Evolutionary conservation across 1,140 invertebrate genomes (phyloP).

Genomic region (Venustaconcha ellipsiformis): DNA sequence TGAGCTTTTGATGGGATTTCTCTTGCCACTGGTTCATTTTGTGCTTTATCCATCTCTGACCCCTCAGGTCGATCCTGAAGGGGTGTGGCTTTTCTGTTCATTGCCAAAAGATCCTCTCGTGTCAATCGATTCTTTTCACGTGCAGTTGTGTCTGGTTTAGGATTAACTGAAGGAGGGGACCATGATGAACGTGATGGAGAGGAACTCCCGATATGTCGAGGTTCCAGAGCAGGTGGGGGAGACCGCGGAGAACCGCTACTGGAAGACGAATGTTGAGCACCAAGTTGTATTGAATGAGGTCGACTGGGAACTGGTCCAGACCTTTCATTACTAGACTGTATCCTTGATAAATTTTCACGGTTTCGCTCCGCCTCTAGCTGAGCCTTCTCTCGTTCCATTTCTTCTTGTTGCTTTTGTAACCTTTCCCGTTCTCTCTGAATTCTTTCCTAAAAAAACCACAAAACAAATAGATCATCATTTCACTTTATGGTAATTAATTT

Average conservation of each 20-base stretch:
- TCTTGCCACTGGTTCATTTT: conserved; percentile 8
- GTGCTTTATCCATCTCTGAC: background rate
- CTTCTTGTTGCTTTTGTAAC: conserved; percentile 36
- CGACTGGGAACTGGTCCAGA: too few species aligned
- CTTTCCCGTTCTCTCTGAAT: conserved; percentile 39
- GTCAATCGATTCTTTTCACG: conserved; percentile 30
- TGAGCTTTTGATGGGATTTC: conserved; percentile 48
- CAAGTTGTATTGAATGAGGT: too few species aligned
- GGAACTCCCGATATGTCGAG: background rate
- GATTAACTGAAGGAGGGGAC: conserved; percentile 23
- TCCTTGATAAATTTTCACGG: background rate
- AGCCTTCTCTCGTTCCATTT: conserved; percentile 28
- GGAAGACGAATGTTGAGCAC: background rate
- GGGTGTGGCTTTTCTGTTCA: conserved; percentile 59
- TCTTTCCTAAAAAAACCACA: conserved; percentile 29
- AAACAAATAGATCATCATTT: too few species aligned
- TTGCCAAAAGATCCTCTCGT: conserved; percentile 60
- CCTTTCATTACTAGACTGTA: too few species aligned
- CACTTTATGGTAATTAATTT: too few species aligned
- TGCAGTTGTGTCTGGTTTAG: conserved; percentile 18
- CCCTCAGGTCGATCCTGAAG: conserved; percentile 35
- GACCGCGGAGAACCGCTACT: conserved; percentile 11
- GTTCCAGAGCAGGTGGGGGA: conserved; percentile 11
- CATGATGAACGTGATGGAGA: conserved; percentile 12
- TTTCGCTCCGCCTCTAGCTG: conserved; percentile 26